Evolutionary conservation across 2,888 invertebrate species (phyloP), one percentile per base, ranked within the genome.

Genomic region (Timema podura): DNA sequence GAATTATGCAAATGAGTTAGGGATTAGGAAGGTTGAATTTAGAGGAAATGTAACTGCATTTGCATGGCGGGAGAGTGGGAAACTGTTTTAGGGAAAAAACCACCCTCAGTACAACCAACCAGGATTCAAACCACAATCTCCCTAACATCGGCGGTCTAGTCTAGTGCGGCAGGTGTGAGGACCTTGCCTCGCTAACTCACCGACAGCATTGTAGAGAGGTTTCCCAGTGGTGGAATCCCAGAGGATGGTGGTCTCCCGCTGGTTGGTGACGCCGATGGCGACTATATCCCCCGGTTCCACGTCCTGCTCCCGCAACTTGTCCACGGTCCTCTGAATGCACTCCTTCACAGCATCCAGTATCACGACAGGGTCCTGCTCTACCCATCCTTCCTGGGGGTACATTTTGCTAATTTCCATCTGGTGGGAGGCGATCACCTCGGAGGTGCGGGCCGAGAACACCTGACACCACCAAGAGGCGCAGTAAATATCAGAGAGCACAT

Each of bases 241-340:
- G 5, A 95, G 86, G 72, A 98, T 85, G 11, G 95, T 93, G 1
- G 98, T 97, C 83, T 98, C 98, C 76, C 97, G 86, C 84, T 98
- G 98, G 85, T 98, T 98, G 69, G 96, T 94, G 66, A 98, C 89
- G 13, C 98, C 97, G 74, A 96, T 85, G n/a, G 95, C 92, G 77
- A 92, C 90, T 76, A 96, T 90, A 82, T 93, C 91, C 70, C 87
- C 86, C 59, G 89, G 88, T 78, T 90, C 88, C 73, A 95, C 91
- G 76, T 93, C 92, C 68, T 92, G 80, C 78, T 89, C 89, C 74
- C 84, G 83, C 74, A 94, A 82, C 81, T 93, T 93, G 78, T 91
- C 90, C 76, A 91, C 87, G 5, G 94, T 92, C 74, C 89, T 87
- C 79, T 92, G 89, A 73, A 98, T 95, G 79, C 97, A 98, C 77